Conservation (phyloP, 2,113 vertebrate species). For the Egretta garzetta region DNA sequence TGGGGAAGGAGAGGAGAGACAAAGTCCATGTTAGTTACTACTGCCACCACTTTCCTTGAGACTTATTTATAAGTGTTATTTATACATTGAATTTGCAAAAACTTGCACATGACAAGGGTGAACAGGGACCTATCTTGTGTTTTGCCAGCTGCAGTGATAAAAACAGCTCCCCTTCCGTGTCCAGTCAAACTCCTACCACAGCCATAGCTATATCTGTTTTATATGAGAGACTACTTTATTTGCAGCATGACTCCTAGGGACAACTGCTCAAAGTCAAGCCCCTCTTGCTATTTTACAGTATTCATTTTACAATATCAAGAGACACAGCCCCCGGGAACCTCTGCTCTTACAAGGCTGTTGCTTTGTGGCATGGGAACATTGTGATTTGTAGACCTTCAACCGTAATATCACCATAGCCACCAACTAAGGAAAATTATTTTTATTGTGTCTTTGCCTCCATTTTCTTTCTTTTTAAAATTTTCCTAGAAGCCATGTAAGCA, state of each 20-base stretch:
- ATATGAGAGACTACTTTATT: neutral
- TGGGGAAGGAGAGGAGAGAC: neutral
- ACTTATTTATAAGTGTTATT: neutral
- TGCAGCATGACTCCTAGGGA: neutral
- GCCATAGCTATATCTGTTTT: neutral
- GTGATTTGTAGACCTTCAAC: neutral
- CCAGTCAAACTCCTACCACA: neutral
- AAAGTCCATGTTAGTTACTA: neutral
- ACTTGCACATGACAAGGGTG: neutral
- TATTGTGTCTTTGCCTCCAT: neutral
- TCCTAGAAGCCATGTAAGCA: neutral
- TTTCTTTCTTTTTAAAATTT: neutral
- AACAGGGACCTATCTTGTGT: neutral
- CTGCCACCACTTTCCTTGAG: neutral
- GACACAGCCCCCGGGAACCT: neutral
- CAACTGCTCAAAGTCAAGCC: neutral
- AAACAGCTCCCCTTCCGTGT: neutral
- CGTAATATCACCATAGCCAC: neutral
- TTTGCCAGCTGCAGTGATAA: neutral
- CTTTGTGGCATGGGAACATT: neutral
- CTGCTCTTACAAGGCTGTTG: neutral
- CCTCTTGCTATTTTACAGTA: neutral
- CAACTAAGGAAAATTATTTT: neutral
- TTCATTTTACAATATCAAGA: too few relatives aligned
- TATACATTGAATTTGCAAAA: neutral